Conservation (phyloP, 1,140 invertebrate species). For the Latrodectus geometricus region DNA sequence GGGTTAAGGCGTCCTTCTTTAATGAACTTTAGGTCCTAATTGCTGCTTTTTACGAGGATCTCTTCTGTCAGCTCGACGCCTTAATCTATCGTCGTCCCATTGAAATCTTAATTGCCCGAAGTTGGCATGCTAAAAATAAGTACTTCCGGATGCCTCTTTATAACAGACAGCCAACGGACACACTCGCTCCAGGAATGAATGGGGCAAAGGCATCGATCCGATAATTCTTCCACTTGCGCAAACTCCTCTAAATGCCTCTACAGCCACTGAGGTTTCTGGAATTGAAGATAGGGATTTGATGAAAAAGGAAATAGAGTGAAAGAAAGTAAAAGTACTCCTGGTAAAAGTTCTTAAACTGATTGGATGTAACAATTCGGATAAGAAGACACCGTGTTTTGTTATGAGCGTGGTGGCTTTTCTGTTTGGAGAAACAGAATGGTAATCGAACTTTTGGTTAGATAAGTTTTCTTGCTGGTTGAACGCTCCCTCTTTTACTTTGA, state of each 20-base stretch:
- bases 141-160: neutral
- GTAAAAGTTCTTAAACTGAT: too few species aligned
- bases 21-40: slow-evolving; percentile 50
- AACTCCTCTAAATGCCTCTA: neutral
- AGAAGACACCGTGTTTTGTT: too few species aligned
- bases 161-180: neutral
- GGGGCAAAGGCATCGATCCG: neutral
- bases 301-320: too few species aligned
- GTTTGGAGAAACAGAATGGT: too few species aligned
- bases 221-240: neutral
- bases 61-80: slow-evolving; percentile 22
- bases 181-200: neutral
- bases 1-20: neutral
- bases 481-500: too few species aligned
- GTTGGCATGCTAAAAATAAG: slow-evolving; percentile 36
- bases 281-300: too few species aligned
- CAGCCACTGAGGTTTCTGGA: neutral
- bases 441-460: too few species aligned
- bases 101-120: slow-evolving; percentile 56
- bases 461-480: too few species aligned
- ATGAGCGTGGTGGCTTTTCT: too few species aligned
- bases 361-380: too few species aligned
- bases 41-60: slow-evolving; percentile 42
- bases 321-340: too few species aligned
- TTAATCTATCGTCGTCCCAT: slow-evolving; percentile 47